Conservation (phyloP, 2,113 vertebrate genomes). For the Tragelaphus imberbis region DNA sequence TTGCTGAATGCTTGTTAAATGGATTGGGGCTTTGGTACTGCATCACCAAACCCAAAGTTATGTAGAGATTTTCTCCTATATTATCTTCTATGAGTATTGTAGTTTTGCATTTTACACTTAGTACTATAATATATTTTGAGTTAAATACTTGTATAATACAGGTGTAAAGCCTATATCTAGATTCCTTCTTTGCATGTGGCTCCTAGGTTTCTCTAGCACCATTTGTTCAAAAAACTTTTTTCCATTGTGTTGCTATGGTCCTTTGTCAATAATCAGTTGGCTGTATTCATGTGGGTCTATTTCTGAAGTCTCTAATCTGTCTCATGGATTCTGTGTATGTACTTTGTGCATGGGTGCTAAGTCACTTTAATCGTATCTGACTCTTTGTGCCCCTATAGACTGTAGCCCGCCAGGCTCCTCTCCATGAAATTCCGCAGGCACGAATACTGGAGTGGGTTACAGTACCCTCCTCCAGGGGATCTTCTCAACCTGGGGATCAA, state of each 20-base stretch:
- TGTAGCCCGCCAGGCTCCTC: background rate
- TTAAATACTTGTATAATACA: background rate
- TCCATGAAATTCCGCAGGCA: background rate
- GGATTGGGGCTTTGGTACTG: background rate
- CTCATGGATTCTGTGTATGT: too few relatives aligned
- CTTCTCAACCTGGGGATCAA: background rate
- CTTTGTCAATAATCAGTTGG: background rate
- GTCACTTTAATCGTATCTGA: background rate
- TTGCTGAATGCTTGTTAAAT: background rate
- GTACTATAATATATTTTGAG: background rate
- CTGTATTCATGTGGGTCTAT: background rate
- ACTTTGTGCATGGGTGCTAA: background rate
- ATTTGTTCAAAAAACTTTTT: background rate
- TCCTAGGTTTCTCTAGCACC: background rate
- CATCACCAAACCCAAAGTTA: background rate
- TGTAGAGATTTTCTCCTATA: background rate
- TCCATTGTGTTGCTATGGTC: background rate
- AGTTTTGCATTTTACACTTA: background rate
- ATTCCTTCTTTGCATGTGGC: background rate
- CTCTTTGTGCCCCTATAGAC: background rate
- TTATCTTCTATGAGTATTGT: background rate
- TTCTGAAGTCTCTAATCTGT: background rate
- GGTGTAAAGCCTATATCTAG: background rate
- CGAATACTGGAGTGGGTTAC: background rate
- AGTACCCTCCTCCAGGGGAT: background rate